A percentile compares a stretch with the other conserved stretches of the same genome.
phyloP scores from a whole-genome alignment of 2,113 vertebrate species.

The Microcebus tavaratra region DNA sequence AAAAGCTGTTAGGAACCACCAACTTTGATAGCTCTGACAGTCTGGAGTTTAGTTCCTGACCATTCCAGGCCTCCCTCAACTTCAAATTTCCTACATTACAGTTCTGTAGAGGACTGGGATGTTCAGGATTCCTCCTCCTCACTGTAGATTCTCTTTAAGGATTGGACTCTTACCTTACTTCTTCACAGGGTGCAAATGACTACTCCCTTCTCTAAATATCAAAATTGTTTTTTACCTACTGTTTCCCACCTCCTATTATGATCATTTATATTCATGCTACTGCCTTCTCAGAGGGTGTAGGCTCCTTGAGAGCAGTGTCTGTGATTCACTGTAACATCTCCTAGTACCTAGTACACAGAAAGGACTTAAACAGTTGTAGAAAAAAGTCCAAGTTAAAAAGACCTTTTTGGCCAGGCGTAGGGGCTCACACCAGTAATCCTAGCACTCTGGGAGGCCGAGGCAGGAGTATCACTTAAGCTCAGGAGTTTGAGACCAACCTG shows the following conservation, averaged over 20 bases:
- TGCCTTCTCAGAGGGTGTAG: neutral
- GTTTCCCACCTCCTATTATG: neutral
- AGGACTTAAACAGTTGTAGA: neutral
- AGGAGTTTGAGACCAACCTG: neutral
- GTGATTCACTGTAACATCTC: neutral
- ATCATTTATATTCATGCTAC: neutral
- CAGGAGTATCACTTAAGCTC: neutral
- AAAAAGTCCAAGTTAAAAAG: constrained; percentile 10
- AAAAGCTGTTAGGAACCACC: neutral
- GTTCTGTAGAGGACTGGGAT: neutral
- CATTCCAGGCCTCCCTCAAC: neutral
- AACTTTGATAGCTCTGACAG: neutral
- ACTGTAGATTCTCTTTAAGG: neutral
- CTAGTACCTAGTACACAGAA: neutral
- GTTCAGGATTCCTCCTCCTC: neutral
- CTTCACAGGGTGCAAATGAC: neutral
- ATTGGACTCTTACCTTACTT: neutral
- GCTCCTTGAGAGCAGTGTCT: neutral
- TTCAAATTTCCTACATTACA: neutral
- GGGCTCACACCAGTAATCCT: neutral
- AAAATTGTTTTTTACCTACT: neutral
- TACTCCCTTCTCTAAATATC: neutral
- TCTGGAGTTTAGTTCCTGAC: neutral
- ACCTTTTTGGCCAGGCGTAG: neutral
- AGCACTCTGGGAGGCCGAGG: neutral